Conservation (phyloP, 2,888 invertebrate species). For the Drosophila rubida region DNA sequence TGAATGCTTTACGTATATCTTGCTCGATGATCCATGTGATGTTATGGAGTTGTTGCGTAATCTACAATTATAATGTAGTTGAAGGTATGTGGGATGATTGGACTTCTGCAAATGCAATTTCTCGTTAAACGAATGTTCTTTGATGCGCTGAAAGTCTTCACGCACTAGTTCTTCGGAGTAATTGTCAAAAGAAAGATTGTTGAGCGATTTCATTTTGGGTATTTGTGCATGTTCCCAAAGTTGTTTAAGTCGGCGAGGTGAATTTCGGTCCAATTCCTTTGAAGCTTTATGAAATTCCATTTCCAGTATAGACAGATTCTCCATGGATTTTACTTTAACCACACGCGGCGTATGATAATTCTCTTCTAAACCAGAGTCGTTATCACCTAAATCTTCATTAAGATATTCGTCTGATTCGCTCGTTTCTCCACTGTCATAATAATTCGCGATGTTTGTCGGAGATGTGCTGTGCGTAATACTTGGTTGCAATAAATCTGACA, state of each 20-base stretch:
- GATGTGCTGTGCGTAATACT: constrained; percentile 57
- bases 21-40: constrained; percentile 75
- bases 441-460: constrained; percentile 66
- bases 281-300: constrained; percentile 84
- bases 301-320: constrained; percentile 84
- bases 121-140: constrained; percentile 76
- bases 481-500: constrained; percentile 43
- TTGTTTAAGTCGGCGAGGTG: constrained; percentile 82
- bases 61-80: constrained; percentile 44
- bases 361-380: constrained; percentile 84
- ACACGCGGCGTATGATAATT: constrained; percentile 84
- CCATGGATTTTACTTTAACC: constrained; percentile 84
- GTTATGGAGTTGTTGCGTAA: constrained; percentile 77
- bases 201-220: constrained; percentile 84
- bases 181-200: constrained; percentile 82
- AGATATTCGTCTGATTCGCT: constrained; percentile 65
- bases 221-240: constrained; percentile 76
- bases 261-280: constrained; percentile 83
- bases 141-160: constrained; percentile 81
- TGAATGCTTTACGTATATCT: constrained; percentile 78
- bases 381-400: constrained; percentile 74
- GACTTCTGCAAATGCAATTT: constrained; percentile 64
- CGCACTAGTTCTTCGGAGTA: constrained; percentile 79
- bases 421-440: constrained; percentile 70
- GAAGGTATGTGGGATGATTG: constrained; percentile 26